phyloP scores from a whole-genome alignment of 2,888 invertebrate species.

The Agonopterix subpropinquella region DNA sequence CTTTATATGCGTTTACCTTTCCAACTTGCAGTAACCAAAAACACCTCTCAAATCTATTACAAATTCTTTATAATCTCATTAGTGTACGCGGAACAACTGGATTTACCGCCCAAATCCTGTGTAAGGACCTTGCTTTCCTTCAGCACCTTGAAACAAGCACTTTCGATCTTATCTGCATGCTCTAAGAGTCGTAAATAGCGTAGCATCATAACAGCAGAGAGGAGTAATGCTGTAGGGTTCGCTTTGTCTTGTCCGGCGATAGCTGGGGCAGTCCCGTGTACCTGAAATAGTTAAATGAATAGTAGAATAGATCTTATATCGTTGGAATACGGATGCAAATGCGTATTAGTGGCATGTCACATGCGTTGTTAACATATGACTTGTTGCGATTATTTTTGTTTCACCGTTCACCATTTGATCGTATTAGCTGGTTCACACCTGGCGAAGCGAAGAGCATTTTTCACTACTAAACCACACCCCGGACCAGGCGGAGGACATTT shows the following conservation, averaged over 20 bases:
- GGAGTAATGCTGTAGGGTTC: slow-evolving; percentile 96
- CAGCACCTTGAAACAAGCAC: slow-evolving; percentile 90
- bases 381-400: no score
- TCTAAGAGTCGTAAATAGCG: slow-evolving; percentile 87
- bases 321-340: no score
- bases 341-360: no score
- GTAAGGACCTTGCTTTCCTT: slow-evolving; percentile 89
- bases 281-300: slow-evolving; percentile 63
- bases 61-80: slow-evolving; percentile 82
- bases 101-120: slow-evolving; percentile 94
- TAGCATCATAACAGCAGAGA: slow-evolving; percentile 99
- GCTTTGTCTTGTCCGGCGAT: slow-evolving; percentile 98
- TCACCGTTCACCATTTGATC: no score
- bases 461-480: no score
- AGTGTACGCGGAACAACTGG: slow-evolving; percentile 96
- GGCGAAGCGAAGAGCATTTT: no score
- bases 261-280: slow-evolving; percentile 97
- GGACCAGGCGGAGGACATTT: no score
- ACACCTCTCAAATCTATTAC: slow-evolving; percentile 14
- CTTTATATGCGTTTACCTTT: not conserved
- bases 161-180: slow-evolving; percentile 87
- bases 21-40: not conserved
- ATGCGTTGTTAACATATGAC: no score
- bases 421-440: no score
- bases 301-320: no score